These are phyloP conservation scores for Magallana ariakensis DNA, from an alignment of 1,140 invertebrate genomes.

Conservation along the genomic window DNA sequence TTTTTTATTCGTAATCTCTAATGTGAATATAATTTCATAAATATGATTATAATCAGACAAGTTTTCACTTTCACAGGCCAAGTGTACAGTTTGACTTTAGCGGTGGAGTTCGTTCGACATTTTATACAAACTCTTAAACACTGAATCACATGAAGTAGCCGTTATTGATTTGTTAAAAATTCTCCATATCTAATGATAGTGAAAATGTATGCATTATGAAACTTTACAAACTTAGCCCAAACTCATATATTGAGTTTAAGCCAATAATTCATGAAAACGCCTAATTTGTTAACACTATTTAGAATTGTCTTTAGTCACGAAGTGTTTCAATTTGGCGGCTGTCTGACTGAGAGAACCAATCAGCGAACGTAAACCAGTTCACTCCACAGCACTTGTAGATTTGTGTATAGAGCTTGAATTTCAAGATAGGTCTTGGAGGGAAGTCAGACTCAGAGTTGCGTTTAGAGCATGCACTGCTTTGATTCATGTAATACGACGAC, in stretches of 20 bases:
- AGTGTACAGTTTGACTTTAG: background rate
- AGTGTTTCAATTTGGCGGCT: no score
- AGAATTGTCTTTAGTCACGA: no score
- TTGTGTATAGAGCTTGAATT: background rate
- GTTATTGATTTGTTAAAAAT: no score
- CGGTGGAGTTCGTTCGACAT: constrained; percentile 13
- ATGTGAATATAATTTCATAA: constrained; percentile 16
- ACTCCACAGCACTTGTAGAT: constrained; percentile 1
- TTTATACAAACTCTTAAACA: background rate
- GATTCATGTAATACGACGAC: background rate
- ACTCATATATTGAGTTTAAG: no score
- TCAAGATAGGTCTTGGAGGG: background rate
- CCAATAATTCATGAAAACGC: no score
- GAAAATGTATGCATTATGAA: no score
- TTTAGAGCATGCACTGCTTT: constrained; percentile 47
- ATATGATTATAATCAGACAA: constrained; percentile 3
- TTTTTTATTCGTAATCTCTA: background rate
- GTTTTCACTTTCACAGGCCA: background rate
- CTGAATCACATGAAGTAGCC: no score
- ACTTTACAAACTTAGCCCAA: no score
- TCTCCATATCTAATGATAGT: no score
- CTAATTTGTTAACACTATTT: no score
- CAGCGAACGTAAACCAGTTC: background rate
- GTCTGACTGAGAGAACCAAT: no score
- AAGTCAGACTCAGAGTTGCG: background rate